phyloP scores from a whole-genome alignment of 2,888 invertebrate genomes.

The Eupithecia abbreviata region DNA sequence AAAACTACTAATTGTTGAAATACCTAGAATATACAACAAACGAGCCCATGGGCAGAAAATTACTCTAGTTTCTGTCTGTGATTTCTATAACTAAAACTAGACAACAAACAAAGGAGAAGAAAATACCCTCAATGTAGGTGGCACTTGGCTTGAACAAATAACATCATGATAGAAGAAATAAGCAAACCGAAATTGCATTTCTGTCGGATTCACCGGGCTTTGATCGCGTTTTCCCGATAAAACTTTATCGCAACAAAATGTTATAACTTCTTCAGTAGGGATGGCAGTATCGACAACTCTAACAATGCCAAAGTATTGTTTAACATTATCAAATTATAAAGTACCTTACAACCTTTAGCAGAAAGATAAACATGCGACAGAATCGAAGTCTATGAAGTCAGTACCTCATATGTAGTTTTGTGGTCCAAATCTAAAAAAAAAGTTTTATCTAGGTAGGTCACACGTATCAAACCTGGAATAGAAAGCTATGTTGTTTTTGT shows the following conservation, averaged over 20 bases:
- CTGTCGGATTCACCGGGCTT: constrained; percentile 16
- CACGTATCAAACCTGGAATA: too few relatives aligned
- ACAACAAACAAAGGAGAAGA: neutral
- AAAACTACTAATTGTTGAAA: too few relatives aligned
- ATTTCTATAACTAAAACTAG: too few relatives aligned
- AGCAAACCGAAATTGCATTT: constrained; percentile 15
- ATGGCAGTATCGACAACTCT: constrained; percentile 7
- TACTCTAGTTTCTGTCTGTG: too few relatives aligned
- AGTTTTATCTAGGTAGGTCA: too few relatives aligned
- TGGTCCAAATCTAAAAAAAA: too few relatives aligned
- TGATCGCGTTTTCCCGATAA: constrained; percentile 11
- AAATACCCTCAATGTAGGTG: constrained; percentile 1
- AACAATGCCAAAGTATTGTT: neutral
- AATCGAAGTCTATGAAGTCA: neutral
- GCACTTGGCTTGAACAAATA: constrained; percentile 1
- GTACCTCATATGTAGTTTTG: neutral
- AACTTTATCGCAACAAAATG: constrained; percentile 16
- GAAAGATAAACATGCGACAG: neutral
- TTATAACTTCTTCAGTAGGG: constrained; percentile 16
- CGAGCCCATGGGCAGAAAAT: too few relatives aligned
- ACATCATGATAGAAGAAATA: constrained; percentile 14
- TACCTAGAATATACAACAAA: too few relatives aligned
- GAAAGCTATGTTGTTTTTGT: too few relatives aligned
- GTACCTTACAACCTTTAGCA: neutral
- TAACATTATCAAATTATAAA: neutral